A percentile compares a stretch with the other conserved stretches of the same genome.
These are phyloP conservation scores for Rugalucina vietnamica DNA, from an alignment of 2,888 invertebrate species.

Conservation along the genomic window DNA sequence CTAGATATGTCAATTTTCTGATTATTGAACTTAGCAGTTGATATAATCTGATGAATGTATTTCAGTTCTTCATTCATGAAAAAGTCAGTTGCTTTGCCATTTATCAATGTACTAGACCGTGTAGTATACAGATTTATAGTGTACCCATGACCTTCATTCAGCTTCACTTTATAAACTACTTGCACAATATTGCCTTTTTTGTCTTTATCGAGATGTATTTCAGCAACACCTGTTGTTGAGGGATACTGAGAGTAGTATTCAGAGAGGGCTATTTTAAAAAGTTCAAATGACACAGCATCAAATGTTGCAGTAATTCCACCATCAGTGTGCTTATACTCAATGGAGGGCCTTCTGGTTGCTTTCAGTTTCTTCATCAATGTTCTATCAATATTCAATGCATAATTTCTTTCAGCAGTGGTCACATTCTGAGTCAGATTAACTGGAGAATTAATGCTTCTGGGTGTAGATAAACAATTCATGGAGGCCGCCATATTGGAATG, in stretches of 20 bases:
- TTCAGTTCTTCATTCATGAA: too few relatives aligned
- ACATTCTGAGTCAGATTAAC: too few relatives aligned
- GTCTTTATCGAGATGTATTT: not conserved
- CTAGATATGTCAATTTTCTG: too few relatives aligned
- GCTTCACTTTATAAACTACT: not conserved
- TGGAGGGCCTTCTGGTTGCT: not conserved
- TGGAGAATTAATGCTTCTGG: too few relatives aligned
- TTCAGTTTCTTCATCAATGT: not conserved
- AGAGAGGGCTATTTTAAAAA: not conserved
- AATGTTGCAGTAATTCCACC: not conserved
- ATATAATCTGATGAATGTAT: too few relatives aligned
- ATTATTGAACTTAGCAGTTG: too few relatives aligned
- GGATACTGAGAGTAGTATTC: not conserved
- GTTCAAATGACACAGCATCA: conserved; percentile 13
- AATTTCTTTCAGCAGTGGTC: too few relatives aligned
- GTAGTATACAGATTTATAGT: not conserved
- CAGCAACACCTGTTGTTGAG: not conserved
- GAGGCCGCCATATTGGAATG: too few relatives aligned
- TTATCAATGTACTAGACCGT: too few relatives aligned
- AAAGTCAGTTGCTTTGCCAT: too few relatives aligned
- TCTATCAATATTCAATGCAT: not conserved
- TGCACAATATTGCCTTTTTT: not conserved
- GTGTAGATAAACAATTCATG: too few relatives aligned
- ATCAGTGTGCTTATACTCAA: not conserved
- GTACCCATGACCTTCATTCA: not conserved